A percentile compares a stretch with the other conserved stretches of the same genome.
Conservation (phyloP, 2,797 vertebrate species). For the Cheirogaleus major region DNA sequence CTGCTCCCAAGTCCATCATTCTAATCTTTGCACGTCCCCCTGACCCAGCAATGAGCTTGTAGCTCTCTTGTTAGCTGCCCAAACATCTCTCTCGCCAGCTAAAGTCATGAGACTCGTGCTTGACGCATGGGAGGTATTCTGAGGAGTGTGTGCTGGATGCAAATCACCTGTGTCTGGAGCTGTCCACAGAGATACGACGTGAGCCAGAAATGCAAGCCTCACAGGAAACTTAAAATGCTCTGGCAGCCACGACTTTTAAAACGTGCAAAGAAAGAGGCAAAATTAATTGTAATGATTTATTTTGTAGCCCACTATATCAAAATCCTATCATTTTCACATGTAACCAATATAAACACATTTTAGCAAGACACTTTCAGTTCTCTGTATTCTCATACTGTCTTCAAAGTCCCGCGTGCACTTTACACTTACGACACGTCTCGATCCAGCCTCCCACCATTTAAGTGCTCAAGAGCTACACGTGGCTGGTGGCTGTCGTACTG, state of each 20-base stretch:
- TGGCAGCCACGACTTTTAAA: background rate
- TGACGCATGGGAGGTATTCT: fast-evolving
- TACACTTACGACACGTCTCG: fast-evolving
- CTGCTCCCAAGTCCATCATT: too few relatives aligned
- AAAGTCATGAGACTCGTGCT: background rate
- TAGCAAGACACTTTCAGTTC: background rate
- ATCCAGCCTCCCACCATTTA: background rate
- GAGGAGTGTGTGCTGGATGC: background rate
- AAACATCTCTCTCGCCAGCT: background rate
- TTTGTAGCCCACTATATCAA: background rate
- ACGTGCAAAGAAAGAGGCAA: background rate
- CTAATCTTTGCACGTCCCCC: background rate
- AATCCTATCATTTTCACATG: background rate
- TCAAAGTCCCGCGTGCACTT: background rate
- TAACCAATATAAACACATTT: background rate
- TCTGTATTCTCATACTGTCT: background rate
- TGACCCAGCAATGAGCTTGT: background rate
- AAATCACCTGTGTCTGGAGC: background rate
- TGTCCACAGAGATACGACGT: background rate
- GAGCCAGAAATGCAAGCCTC: background rate
- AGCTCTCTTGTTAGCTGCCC: background rate
- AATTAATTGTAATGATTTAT: background rate
- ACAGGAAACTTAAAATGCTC: background rate
- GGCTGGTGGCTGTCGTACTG: fast-evolving
- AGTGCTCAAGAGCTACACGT: fast-evolving